Conservation (phyloP, 2,797 vertebrate genomes). For the Poeciliopsis paucimaculata region DNA sequence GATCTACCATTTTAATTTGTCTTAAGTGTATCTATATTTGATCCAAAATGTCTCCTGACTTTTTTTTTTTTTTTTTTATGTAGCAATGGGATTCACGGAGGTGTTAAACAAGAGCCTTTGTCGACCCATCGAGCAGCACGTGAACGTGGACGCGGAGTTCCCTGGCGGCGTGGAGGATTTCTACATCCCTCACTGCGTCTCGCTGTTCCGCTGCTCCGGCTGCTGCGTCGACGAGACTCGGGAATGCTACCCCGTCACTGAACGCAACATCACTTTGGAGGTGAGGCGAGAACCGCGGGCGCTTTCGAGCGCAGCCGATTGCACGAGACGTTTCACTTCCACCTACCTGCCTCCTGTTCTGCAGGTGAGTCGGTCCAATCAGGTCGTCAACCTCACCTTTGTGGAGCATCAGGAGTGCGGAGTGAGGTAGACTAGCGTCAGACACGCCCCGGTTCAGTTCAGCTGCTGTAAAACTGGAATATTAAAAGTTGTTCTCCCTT, state of each 20-base stretch:
- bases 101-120: conserved; percentile 86
- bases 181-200: conserved; percentile 85
- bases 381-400: conserved; percentile 82
- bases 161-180: conserved; percentile 82
- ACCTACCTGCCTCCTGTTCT: conserved; percentile 69
- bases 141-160: conserved; percentile 84
- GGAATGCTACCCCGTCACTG: conserved; percentile 79
- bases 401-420: conserved; percentile 85
- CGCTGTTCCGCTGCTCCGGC: conserved; percentile 86
- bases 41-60: not conserved
- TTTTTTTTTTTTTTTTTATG: not conserved
- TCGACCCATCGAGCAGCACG: conserved; percentile 84
- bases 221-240: conserved; percentile 85
- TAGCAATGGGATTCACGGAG: conserved; percentile 84
- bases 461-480: not conserved
- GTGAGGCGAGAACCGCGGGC: conserved; percentile 56
- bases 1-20: not conserved
- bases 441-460: not conserved
- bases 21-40: not conserved
- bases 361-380: conserved; percentile 73
- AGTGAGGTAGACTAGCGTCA: conserved; percentile 82
- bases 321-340: not conserved
- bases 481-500: conserved; percentile 6
- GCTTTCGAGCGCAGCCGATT: not conserved
- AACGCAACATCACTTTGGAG: conserved; percentile 85